Conservation (phyloP, 53 echinoderm and acorn worm species). For the Paracentrotus lividus region DNA sequence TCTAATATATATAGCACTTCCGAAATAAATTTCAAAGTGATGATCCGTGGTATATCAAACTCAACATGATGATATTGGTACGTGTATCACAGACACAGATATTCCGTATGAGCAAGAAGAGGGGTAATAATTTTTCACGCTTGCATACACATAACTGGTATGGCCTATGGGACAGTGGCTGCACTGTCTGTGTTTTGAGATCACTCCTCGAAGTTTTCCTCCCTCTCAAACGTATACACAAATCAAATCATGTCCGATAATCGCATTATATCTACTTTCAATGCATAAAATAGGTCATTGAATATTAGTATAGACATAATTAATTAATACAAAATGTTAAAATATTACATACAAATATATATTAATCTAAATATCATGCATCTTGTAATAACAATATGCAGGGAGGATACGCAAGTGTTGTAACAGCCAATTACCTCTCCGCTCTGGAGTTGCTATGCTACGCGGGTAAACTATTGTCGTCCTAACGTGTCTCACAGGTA, state of each 20-base stretch:
- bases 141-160: neutral
- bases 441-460: constrained; percentile 64
- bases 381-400: neutral
- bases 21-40: neutral
- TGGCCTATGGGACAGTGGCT: neutral
- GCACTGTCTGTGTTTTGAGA: constrained; percentile 21
- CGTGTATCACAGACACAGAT: neutral
- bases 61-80: neutral
- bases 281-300: too few species aligned
- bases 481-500: constrained; percentile 12
- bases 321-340: neutral
- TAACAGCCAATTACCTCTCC: constrained; percentile 52
- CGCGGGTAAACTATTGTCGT: constrained; percentile 66
- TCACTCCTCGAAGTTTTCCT: neutral
- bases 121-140: constrained; percentile 44
- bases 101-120: neutral
- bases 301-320: neutral
- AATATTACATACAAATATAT: neutral
- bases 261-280: neutral
- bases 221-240: neutral
- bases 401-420: neutral
- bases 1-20: neutral
- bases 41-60: neutral
- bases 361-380: neutral
- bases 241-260: neutral